Percentiles rank a stretch among this genome's conserved stretches.
These are phyloP conservation scores for Leiothrix lutea DNA, from an alignment of 2,113 vertebrate species.

Conservation along the genomic window DNA sequence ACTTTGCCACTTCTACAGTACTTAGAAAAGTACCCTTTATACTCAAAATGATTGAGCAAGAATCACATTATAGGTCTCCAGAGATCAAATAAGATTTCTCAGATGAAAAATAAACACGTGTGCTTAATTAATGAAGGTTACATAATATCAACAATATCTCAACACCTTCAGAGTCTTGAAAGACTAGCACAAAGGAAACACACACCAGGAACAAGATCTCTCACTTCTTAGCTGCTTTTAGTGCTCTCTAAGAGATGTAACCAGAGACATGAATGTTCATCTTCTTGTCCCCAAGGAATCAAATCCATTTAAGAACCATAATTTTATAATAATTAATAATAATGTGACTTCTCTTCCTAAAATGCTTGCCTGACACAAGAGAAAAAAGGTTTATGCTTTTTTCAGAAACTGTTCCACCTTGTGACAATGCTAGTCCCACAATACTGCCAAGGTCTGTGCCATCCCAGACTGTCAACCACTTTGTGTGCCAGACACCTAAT, in stretches of 20 bases:
- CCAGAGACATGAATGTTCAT: not conserved
- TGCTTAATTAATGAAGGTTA: not conserved
- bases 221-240: not conserved
- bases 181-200: not conserved
- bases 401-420: not conserved
- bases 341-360: not conserved
- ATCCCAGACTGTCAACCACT: not conserved
- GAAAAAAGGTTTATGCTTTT: not conserved
- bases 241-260: not conserved
- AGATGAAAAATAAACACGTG: not conserved
- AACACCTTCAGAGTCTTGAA: not conserved
- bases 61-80: not conserved
- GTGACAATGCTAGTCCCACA: slow-evolving; percentile 17
- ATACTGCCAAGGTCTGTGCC: not conserved
- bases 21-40: not conserved
- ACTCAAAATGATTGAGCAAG: not conserved
- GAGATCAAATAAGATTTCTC: slow-evolving; percentile 17
- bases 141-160: not conserved
- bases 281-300: not conserved
- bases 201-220: not conserved
- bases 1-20: not conserved
- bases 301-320: not conserved
- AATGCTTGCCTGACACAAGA: not conserved
- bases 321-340: not conserved
- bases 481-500: not conserved